phyloP scores from a whole-genome alignment of 2,797 vertebrate species.

The Knipowitschia caucasica region DNA sequence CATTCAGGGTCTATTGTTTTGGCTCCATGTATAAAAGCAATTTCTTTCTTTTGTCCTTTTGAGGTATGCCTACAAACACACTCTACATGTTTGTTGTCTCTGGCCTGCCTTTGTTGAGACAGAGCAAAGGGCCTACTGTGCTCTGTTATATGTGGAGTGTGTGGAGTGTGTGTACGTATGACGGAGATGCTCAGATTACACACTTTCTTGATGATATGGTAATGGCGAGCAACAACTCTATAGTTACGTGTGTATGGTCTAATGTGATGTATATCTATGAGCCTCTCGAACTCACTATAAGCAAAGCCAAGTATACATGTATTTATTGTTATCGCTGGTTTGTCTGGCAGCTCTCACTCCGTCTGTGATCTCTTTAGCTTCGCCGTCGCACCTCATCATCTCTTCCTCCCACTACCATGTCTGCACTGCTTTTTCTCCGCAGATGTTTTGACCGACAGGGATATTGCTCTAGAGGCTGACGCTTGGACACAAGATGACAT shows the following conservation, averaged over 20 bases:
- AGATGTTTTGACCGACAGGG: slow-evolving; percentile 73
- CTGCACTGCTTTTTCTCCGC: slow-evolving; percentile 55
- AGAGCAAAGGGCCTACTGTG: slow-evolving; percentile 60
- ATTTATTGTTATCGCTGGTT: slow-evolving; percentile 42
- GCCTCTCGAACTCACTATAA: slow-evolving; percentile 23
- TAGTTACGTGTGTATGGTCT: too few species aligned
- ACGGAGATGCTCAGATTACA: slow-evolving; percentile 44
- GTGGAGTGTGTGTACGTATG: slow-evolving; percentile 46
- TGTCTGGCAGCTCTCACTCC: slow-evolving; percentile 38
- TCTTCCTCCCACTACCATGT: slow-evolving; percentile 35
- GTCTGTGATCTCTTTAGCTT: slow-evolving; percentile 25
- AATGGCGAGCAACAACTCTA: too few species aligned
- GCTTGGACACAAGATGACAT: slow-evolving; percentile 66
- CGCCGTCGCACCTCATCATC: slow-evolving; percentile 37
- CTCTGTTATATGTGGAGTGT: slow-evolving; percentile 63
- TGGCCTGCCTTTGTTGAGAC: slow-evolving; percentile 64
- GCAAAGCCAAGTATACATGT: slow-evolving; percentile 20
- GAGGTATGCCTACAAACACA: slow-evolving; percentile 40
- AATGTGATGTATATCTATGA: slow-evolving; percentile 27
- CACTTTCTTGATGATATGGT: not conserved
- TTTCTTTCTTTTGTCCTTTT: slow-evolving; percentile 18
- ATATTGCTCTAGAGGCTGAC: slow-evolving; percentile 67
- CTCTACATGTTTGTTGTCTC: slow-evolving; percentile 51
- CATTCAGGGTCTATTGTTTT: slow-evolving; percentile 17
- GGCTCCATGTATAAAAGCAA: slow-evolving; percentile 3